Percentiles rank a stretch among this genome's conserved stretches.
Evolutionary conservation across 2,113 vertebrate species (phyloP).

Genomic region (Ciconia maguari): DNA sequence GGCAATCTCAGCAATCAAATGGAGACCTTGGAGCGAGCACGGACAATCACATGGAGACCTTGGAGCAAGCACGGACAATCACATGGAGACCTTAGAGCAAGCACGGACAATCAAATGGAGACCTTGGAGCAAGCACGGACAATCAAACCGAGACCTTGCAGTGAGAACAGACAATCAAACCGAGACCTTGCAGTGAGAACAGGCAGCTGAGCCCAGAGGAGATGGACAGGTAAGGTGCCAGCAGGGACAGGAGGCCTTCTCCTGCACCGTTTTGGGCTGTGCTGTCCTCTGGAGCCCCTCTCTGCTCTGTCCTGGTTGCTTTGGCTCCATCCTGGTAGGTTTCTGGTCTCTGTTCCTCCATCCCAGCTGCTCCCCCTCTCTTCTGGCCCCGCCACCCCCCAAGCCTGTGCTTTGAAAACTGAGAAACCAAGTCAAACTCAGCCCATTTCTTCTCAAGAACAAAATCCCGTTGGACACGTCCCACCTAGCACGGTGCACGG

Average conservation of each 20-base stretch:
- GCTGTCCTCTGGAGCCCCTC: not conserved
- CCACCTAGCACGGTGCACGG: rapidly evolving
- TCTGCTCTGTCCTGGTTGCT: not conserved
- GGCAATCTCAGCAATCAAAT: too few relatives aligned
- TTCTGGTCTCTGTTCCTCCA: not conserved
- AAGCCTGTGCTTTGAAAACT: not conserved
- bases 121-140: not conserved
- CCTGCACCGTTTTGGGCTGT: not conserved
- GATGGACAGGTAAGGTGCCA: too few relatives aligned
- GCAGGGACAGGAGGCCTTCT: not conserved
- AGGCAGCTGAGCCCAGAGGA: not conserved
- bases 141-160: not conserved
- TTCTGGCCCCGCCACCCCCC: not conserved
- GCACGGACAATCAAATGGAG: too few relatives aligned
- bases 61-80: too few relatives aligned
- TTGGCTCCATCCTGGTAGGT: not conserved
- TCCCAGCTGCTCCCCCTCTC: not conserved
- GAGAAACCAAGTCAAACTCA: not conserved
- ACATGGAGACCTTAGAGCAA: not conserved
- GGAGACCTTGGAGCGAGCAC: not conserved
- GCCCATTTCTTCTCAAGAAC: not conserved
- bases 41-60: not conserved
- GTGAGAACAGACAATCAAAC: too few relatives aligned
- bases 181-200: not conserved
- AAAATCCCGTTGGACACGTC: not conserved